Evolutionary conservation across 2,888 invertebrate genomes (phyloP).

Genomic region (Eupithecia centaureata): DNA sequence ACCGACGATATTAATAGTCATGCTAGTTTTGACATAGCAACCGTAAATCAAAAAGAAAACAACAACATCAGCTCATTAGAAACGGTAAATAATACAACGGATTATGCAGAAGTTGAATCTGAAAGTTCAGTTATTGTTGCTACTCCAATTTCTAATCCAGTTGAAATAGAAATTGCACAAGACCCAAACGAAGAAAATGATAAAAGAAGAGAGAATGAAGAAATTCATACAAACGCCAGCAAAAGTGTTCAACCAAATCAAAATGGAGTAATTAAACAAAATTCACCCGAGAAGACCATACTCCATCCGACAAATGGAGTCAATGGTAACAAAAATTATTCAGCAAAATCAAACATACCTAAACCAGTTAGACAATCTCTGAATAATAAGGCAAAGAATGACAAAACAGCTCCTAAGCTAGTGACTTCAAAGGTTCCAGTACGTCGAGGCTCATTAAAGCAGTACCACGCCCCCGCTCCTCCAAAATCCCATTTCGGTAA

Average conservation of each 20-base stretch:
- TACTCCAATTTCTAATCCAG: neutral
- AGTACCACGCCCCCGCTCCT: constrained; percentile 74
- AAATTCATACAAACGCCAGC: neutral
- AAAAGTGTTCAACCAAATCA: constrained; percentile 13
- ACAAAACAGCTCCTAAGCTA: constrained; percentile 67
- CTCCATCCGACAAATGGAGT: constrained; percentile 35
- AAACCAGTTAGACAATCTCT: constrained; percentile 66
- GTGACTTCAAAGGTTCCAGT: constrained; percentile 74
- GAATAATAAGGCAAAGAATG: constrained; percentile 63
- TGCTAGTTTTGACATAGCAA: constrained; percentile 15
- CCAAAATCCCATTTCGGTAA: constrained; percentile 78
- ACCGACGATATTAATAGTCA: constrained; percentile 9
- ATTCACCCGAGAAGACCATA: constrained; percentile 35
- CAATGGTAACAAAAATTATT: constrained; percentile 38
- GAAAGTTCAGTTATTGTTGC: neutral
- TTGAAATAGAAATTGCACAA: neutral
- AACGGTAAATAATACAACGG: neutral
- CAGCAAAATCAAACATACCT: constrained; percentile 72
- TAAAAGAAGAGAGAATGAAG: neutral
- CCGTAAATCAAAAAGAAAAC: constrained; percentile 7
- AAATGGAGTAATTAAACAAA: constrained; percentile 24
- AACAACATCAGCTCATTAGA: neutral
- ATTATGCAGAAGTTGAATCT: constrained; percentile 3
- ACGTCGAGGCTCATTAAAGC: constrained; percentile 69
- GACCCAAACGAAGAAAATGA: neutral